Base-by-base conservation (phyloP, 2,797 vertebrate genomes). In the Melopsittacus undulatus region DNA sequence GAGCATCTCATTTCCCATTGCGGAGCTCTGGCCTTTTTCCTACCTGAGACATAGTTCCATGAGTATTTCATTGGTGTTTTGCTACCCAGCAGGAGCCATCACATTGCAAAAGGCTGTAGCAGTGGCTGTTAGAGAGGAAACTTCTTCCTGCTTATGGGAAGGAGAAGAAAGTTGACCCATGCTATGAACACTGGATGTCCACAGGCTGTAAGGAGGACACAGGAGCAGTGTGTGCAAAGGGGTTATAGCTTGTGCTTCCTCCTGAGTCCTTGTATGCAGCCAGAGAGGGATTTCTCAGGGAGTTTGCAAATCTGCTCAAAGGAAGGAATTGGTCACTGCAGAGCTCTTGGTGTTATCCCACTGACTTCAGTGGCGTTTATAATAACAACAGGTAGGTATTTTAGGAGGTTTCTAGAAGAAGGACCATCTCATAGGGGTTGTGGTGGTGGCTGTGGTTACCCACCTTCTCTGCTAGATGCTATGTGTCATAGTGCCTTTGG, bases 41-140 rank as follows among this genome's bases (percentile, higher is more conserved):
- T 86, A 59, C 52, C 69, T 51, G 73, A 86, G 73, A 69, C 56
- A 66, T 57, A 45, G 46, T 51, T 88, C 77, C 40, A 70, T 20
- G 40, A 67, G 70, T 45, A 26, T 74, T 30, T 87, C 1, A 2
- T 26, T 63, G 64, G 73, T 24, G 10, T 6, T n/a, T 88, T 57
- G 70, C 73, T n/a, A 61, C 30, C 13, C 54, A 66, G 54, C 59
- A 75, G 54, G 24, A 85, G 34, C 63, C 32, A 52, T 45, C 51
- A 22, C 0, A 0, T 46, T 54, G n/a, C 66, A 46, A 45, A 77
- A 19, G 22, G 13, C 6, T 54, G 14, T n/a, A 36, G 73, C 4
- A 8, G 38, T 0, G 0, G 34, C 54, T 49, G 7, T 36, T 69
- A 62, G 30, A 46, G 49, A 87, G 68, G 36, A 66, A 52, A 57